phyloP scores from a whole-genome alignment of 2,797 vertebrate species.

The Perodicticus potto region DNA sequence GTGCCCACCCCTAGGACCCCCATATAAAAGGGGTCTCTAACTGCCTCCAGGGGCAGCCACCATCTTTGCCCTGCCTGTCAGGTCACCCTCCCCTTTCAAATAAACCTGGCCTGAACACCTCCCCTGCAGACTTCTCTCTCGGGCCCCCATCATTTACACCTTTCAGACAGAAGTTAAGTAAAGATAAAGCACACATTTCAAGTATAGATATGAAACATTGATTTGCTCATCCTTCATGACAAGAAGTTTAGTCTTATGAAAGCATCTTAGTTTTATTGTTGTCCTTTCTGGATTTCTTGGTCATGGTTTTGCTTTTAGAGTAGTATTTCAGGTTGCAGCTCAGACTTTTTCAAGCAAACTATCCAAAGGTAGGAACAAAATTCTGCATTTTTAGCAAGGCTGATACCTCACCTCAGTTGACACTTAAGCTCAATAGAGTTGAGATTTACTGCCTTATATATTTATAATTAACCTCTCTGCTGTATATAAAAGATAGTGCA shows the following conservation, averaged over 20 bases:
- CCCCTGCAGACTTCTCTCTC: too few relatives aligned
- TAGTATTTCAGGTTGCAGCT: background rate
- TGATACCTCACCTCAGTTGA: background rate
- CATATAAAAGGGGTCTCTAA: too few relatives aligned
- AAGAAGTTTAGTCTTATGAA: background rate
- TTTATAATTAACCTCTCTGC: constrained; percentile 20
- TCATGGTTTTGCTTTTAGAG: constrained; percentile 45
- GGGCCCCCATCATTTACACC: too few relatives aligned
- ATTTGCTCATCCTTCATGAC: constrained; percentile 1
- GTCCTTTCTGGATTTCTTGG: background rate
- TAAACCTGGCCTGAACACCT: too few relatives aligned
- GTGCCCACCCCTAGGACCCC: too few relatives aligned
- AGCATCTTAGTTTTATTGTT: constrained; percentile 10
- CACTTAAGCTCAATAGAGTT: background rate
- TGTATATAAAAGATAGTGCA: constrained; percentile 13
- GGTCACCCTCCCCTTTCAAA: too few relatives aligned
- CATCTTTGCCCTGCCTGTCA: too few relatives aligned
- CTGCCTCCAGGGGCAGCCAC: too few relatives aligned
- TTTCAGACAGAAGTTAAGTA: background rate
- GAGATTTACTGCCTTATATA: background rate
- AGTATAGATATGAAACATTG: background rate
- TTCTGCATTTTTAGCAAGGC: constrained; percentile 16
- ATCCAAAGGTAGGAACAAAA: background rate
- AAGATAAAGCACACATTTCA: constrained; percentile 44
- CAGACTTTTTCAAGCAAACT: constrained; percentile 48